Evolutionary conservation across 2,888 invertebrate genomes (phyloP).

Genomic region (Drosophila pullipes): DNA sequence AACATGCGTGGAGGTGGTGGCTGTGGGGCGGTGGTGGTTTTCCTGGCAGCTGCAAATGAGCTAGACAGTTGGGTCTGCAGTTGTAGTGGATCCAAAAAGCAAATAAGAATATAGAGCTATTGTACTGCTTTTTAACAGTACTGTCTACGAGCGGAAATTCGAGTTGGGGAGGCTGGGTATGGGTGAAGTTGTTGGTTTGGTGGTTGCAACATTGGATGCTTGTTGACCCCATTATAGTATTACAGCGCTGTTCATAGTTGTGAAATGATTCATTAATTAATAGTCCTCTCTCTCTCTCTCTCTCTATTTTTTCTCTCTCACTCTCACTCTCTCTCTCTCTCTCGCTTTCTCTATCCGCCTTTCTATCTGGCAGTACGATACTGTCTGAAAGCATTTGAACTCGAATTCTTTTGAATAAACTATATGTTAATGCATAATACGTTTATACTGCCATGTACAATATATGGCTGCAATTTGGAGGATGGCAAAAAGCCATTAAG

Average conservation of each 20-base stretch:
- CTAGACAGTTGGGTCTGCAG: neutral
- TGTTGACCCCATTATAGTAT: constrained; percentile 13
- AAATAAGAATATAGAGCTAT: neutral
- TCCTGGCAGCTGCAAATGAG: neutral
- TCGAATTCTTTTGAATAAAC: constrained; percentile 58
- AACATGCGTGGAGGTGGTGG: neutral
- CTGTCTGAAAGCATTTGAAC: constrained; percentile 27
- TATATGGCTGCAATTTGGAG: neutral
- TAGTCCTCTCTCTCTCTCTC: neutral
- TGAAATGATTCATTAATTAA: constrained; percentile 69
- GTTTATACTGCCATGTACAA: constrained; percentile 5
- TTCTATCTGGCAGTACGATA: neutral
- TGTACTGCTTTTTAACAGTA: neutral
- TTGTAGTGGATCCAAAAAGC: neutral
- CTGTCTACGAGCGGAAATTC: neutral
- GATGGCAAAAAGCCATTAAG: neutral
- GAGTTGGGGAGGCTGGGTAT: too few species aligned
- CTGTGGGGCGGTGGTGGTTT: neutral
- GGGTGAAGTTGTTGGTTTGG: neutral
- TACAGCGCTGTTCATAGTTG: constrained; percentile 24
- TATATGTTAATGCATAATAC: constrained; percentile 36
- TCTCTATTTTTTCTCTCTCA: neutral
- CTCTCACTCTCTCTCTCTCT: neutral
- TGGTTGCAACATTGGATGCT: neutral
- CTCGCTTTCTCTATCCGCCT: neutral